Conservation (phyloP, 2,113 vertebrate species). For the Ammodytes dubius region DNA sequence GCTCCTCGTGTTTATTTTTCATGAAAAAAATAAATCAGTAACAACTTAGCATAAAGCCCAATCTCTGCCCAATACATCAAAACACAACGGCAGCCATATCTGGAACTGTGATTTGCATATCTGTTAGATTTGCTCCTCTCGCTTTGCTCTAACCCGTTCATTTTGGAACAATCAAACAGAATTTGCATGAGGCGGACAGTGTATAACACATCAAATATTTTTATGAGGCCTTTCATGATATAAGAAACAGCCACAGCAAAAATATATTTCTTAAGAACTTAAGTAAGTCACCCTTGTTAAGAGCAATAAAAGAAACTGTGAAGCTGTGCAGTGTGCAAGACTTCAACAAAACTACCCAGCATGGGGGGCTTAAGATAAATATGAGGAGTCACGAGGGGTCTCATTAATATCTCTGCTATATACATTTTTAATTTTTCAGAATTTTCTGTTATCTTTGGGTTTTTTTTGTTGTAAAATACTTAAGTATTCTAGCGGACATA, state of each 20-base stretch:
- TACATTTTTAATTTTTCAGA: not conserved
- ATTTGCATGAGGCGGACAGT: slow-evolving; percentile 43
- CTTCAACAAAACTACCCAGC: not conserved
- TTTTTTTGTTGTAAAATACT: not conserved
- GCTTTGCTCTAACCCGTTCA: slow-evolving; percentile 35
- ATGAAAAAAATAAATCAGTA: not conserved
- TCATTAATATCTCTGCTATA: not conserved
- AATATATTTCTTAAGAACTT: too few relatives aligned
- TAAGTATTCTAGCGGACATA: not conserved
- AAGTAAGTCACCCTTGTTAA: not conserved
- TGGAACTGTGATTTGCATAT: slow-evolving; percentile 54
- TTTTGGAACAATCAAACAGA: slow-evolving; percentile 50
- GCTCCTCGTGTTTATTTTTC: slow-evolving; percentile 17
- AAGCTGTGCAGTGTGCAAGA: not conserved
- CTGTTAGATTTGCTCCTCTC: slow-evolving; percentile 42
- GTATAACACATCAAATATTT: slow-evolving; percentile 1
- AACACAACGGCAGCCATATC: slow-evolving; percentile 25
- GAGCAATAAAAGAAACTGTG: not conserved
- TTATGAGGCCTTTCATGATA: slow-evolving; percentile 18
- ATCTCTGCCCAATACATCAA: slow-evolving; percentile 33
- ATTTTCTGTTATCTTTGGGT: not conserved
- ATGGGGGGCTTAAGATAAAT: not conserved
- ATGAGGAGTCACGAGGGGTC: not conserved
- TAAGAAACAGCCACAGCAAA: not conserved
- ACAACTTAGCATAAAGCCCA: slow-evolving; percentile 8